Percentiles rank a stretch among this genome's conserved stretches.
These are phyloP conservation scores for Patella depressa DNA, from an alignment of 2,888 invertebrate genomes.

Conservation along the genomic window DNA sequence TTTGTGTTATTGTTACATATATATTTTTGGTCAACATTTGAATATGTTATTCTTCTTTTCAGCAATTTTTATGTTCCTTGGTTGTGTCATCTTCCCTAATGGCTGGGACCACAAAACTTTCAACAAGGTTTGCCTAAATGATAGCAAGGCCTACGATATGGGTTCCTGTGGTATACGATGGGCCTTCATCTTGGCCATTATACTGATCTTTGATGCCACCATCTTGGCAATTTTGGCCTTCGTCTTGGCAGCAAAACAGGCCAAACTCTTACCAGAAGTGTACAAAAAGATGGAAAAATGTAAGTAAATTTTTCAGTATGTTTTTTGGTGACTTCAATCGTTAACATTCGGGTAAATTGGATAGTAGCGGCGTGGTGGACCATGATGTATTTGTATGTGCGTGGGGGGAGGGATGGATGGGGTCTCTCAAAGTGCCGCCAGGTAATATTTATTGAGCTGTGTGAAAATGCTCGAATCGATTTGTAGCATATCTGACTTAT, in stretches of 20 bases:
- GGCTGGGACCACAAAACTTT: constrained; percentile 91
- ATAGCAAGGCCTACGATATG: constrained; percentile 80
- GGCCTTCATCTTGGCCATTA: constrained; percentile 92
- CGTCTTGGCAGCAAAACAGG: constrained; percentile 89
- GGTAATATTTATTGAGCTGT: too few species aligned
- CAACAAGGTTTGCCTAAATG: constrained; percentile 86
- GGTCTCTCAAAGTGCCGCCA: too few species aligned
- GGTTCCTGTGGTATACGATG: constrained; percentile 86
- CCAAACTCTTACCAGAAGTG: constrained; percentile 58
- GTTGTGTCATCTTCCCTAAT: constrained; percentile 89
- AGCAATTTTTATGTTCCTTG: constrained; percentile 90
- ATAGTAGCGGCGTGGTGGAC: background rate
- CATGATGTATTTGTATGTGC: background rate
- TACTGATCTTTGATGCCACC: constrained; percentile 86
- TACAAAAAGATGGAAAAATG: constrained; percentile 55
- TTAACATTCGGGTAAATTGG: background rate
- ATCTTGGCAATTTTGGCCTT: constrained; percentile 92
- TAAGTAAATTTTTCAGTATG: constrained; percentile 36
- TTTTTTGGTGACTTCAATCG: background rate
- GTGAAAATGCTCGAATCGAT: too few species aligned
- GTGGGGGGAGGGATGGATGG: background rate
- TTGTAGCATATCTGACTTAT: too few species aligned
- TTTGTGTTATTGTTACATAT: background rate
- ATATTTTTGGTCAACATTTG: background rate
- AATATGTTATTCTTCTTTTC: constrained; percentile 63